Percentiles rank a stretch among this genome's conserved stretches.
Conservation (phyloP, 2,797 vertebrate genomes). For the Eulemur albifrons region DNA sequence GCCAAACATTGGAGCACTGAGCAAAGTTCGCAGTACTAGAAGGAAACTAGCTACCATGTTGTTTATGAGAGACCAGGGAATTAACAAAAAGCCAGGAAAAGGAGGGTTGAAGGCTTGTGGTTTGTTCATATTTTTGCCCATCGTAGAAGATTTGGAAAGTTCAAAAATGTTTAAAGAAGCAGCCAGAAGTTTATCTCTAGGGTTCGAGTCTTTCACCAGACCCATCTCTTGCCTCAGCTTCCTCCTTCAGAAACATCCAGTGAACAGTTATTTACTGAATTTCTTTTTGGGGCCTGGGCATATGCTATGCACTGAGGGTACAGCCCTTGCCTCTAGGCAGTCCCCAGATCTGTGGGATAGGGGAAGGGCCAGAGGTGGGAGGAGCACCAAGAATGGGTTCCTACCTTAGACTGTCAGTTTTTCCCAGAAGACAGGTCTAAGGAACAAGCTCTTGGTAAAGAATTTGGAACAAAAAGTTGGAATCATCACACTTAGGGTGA, state of each 20-base stretch:
- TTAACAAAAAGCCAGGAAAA: slow-evolving; percentile 55
- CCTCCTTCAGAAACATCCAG: neutral
- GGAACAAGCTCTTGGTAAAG: slow-evolving; percentile 18
- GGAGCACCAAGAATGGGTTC: neutral
- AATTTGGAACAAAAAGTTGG: neutral
- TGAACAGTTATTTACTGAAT: neutral
- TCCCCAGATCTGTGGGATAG: neutral
- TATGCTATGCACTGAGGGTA: neutral
- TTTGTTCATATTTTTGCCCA: slow-evolving; percentile 51
- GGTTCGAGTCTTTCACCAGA: slow-evolving; percentile 11
- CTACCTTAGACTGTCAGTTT: neutral
- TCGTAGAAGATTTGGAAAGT: slow-evolving; percentile 54
- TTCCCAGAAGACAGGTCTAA: neutral
- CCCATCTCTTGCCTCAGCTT: neutral
- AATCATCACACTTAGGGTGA: neutral
- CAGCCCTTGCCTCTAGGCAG: neutral
- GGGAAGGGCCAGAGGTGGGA: neutral
- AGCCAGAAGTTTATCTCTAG: neutral
- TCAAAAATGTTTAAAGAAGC: slow-evolving; percentile 37
- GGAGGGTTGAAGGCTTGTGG: neutral
- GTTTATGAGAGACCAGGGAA: slow-evolving; percentile 22
- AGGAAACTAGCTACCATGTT: neutral
- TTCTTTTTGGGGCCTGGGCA: neutral
- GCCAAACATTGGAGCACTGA: slow-evolving; percentile 10
- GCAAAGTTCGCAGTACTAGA: neutral